Conservation (phyloP, 2,888 invertebrate species). For the Drosophila prolongata region DNA sequence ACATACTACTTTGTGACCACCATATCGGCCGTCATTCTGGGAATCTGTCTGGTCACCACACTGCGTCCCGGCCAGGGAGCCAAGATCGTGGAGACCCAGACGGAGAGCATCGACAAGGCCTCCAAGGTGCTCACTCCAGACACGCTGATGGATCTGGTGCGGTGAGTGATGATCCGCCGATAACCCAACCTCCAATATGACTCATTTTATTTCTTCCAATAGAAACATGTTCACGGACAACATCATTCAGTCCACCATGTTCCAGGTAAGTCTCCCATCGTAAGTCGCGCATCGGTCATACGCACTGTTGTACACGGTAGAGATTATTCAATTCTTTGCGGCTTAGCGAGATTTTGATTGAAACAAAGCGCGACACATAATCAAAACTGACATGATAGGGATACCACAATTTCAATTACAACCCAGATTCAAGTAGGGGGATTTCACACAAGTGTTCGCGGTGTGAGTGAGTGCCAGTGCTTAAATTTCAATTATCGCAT, state of each 20-base stretch:
- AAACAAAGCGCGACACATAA: constrained; percentile 66
- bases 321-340: constrained; percentile 76
- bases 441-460: constrained; percentile 25
- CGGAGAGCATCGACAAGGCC: constrained; percentile 83
- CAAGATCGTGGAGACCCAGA: constrained; percentile 85
- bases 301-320: constrained; percentile 31
- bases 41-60: constrained; percentile 94
- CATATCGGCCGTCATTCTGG: constrained; percentile 94
- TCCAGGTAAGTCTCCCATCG: constrained; percentile 86
- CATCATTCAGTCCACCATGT: constrained; percentile 93
- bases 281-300: constrained; percentile 7
- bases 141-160: constrained; percentile 95
- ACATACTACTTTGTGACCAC: constrained; percentile 97
- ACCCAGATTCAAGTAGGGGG: constrained; percentile 61
- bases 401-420: constrained; percentile 76
- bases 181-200: background rate
- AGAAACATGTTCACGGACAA: constrained; percentile 98
- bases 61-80: constrained; percentile 92
- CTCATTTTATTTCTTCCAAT: constrained; percentile 20
- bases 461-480: constrained; percentile 30
- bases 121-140: constrained; percentile 92
- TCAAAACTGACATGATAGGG: constrained; percentile 75
- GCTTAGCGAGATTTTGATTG: constrained; percentile 71
- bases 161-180: constrained; percentile 85
- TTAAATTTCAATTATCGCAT: constrained; percentile 72